phyloP scores from a whole-genome alignment of 2,113 vertebrate genomes.

The Bos javanicus region DNA sequence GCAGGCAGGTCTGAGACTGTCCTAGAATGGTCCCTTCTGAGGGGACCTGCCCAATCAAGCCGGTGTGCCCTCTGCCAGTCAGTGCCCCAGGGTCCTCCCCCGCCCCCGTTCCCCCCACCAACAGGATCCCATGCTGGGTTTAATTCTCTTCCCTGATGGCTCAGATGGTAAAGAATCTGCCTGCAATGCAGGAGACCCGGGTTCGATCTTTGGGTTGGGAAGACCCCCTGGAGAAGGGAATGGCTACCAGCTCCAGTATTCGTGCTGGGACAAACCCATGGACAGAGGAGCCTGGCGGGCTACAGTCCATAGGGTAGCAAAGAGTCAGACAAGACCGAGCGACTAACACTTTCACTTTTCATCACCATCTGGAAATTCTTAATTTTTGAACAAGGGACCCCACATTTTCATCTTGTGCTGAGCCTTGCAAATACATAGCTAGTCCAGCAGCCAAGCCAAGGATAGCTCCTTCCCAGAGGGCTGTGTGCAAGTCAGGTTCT shows the following conservation, averaged over 20 bases:
- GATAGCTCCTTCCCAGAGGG: too few species aligned
- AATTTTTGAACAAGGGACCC: background rate
- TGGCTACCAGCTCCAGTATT: background rate
- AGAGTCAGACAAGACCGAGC: background rate
- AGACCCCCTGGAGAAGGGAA: background rate
- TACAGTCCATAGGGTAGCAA: background rate
- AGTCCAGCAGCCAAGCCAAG: background rate
- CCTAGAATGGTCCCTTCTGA: background rate
- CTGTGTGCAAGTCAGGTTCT: background rate
- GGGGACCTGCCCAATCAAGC: accelerated
- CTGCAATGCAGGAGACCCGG: background rate
- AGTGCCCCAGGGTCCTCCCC: background rate
- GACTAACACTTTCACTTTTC: background rate
- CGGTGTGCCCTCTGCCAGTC: background rate
- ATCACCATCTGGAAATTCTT: background rate
- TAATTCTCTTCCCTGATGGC: background rate
- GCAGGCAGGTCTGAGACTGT: background rate
- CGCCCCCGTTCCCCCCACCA: accelerated
- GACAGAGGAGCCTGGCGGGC: background rate
- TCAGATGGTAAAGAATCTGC: background rate
- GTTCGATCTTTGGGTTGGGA: background rate
- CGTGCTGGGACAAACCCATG: background rate
- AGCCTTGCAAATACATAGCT: background rate
- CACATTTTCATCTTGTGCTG: background rate
- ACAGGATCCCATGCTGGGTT: background rate